These are phyloP conservation scores for Silurus glanis DNA, from an alignment of 2,113 vertebrate genomes.

Conservation along the genomic window DNA sequence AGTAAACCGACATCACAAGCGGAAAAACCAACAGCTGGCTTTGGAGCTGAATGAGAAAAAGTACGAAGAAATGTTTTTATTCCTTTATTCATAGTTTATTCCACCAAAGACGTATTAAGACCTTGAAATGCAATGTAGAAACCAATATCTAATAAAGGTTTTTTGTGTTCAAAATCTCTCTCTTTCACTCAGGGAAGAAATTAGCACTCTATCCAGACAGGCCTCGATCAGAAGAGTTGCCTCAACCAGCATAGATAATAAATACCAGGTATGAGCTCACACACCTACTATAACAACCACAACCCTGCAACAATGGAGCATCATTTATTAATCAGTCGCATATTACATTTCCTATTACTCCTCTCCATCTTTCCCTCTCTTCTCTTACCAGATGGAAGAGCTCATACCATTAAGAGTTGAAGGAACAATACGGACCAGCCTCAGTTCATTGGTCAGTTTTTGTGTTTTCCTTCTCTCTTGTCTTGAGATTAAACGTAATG, in stretches of 20 bases:
- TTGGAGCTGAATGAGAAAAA: constrained; percentile 81
- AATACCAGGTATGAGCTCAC: constrained; percentile 71
- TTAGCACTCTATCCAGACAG: constrained; percentile 83
- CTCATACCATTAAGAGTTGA: constrained; percentile 70
- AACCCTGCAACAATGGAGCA: neutral
- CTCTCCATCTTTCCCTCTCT: neutral
- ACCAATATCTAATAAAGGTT: neutral
- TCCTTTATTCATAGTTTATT: neutral
- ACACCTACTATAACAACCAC: constrained; percentile 1
- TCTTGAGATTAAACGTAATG: constrained; percentile 1
- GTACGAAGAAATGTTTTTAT: constrained; percentile 66
- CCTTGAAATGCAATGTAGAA: neutral
- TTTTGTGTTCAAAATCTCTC: neutral
- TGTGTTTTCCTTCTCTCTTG: constrained; percentile 31
- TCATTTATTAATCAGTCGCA: neutral
- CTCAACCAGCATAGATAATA: constrained; percentile 75
- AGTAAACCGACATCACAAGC: constrained; percentile 84
- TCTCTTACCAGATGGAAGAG: constrained; percentile 27
- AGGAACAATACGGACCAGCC: constrained; percentile 81
- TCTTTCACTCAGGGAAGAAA: constrained; percentile 77
- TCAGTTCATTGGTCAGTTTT: constrained; percentile 84
- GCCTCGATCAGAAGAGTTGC: constrained; percentile 85
- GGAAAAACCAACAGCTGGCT: constrained; percentile 81
- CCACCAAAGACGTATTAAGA: neutral
- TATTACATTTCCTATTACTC: neutral